Percentiles rank a stretch among this genome's conserved stretches.
Evolutionary conservation across 2,113 vertebrate genomes (phyloP).

Genomic region (Macquaria ambigua): DNA sequence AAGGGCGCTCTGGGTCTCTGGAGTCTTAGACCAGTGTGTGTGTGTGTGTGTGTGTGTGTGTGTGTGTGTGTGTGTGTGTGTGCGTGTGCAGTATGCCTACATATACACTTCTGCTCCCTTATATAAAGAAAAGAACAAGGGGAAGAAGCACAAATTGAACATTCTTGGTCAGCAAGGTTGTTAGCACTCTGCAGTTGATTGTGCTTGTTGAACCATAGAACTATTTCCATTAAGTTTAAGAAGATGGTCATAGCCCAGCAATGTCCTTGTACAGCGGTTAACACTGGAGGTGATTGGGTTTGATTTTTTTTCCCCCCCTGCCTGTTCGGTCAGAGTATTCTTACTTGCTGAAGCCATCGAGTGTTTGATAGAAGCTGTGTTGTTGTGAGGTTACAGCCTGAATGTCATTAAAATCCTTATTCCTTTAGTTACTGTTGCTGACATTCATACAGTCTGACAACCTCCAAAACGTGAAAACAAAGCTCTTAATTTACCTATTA

Average conservation of each 20-base stretch:
- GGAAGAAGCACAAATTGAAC: constrained; percentile 60
- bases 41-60: constrained; percentile 29
- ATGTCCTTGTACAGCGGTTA: constrained; percentile 58
- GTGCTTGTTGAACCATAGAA: constrained; percentile 71
- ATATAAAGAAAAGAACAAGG: constrained; percentile 54
- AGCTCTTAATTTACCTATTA: no score
- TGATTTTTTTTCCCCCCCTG: background rate
- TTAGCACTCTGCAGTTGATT: constrained; percentile 54
- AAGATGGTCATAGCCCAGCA: constrained; percentile 54
- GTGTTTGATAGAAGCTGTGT: background rate
- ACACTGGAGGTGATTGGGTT: constrained; percentile 53
- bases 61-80: constrained; percentile 34
- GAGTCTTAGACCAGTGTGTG: constrained; percentile 59
- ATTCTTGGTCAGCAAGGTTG: constrained; percentile 67
- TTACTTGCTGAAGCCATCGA: constrained; percentile 8
- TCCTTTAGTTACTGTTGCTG: background rate
- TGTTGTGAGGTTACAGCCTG: constrained; percentile 5
- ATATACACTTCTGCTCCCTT: background rate
- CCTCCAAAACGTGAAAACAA: no score
- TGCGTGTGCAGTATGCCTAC: constrained; percentile 14
- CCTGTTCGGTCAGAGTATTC: background rate
- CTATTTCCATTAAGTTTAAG: constrained; percentile 71
- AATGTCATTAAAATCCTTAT: background rate
- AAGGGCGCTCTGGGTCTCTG: constrained; percentile 67
- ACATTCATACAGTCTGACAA: no score